These are phyloP conservation scores for Latrodectus elegans DNA, from an alignment of 2,888 invertebrate species.

Conservation along the genomic window DNA sequence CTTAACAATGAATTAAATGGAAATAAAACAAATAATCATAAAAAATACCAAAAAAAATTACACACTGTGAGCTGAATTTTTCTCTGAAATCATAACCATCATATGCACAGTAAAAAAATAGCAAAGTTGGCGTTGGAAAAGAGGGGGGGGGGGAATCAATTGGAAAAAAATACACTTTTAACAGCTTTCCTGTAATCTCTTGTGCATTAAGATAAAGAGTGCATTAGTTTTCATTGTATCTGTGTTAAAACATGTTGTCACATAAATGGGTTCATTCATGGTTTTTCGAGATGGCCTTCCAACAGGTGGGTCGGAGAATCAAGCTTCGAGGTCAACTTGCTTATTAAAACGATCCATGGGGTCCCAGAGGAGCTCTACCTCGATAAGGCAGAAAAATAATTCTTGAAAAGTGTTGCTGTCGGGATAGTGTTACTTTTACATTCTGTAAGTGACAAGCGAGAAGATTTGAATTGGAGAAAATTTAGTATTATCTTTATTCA, in stretches of 20 bases:
- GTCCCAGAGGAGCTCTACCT: not conserved
- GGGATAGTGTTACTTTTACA: not conserved
- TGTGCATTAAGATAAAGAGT: constrained; percentile 25
- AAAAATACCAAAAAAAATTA: no score
- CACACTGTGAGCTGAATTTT: no score
- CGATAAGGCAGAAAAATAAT: not conserved
- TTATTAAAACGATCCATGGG: not conserved
- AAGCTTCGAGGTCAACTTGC: constrained; percentile 32
- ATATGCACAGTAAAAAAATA: no score
- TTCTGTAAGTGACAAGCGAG: not conserved
- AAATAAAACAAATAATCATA: no score
- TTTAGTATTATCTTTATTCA: no score
- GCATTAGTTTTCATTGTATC: constrained; percentile 35
- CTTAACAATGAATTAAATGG: no score
- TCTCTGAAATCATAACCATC: no score
- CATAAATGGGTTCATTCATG: constrained; percentile 39
- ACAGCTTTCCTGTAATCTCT: not conserved
- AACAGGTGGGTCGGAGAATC: constrained; percentile 1
- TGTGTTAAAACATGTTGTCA: constrained; percentile 28
- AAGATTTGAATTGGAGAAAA: no score
- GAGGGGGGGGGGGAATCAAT: no score
- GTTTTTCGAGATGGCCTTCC: not conserved
- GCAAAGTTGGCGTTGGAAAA: no score
- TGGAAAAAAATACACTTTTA: not conserved
- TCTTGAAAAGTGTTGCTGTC: not conserved